Evolutionary conservation across 2,113 vertebrate genomes (phyloP).

Genomic region (Pedetes capensis): DNA sequence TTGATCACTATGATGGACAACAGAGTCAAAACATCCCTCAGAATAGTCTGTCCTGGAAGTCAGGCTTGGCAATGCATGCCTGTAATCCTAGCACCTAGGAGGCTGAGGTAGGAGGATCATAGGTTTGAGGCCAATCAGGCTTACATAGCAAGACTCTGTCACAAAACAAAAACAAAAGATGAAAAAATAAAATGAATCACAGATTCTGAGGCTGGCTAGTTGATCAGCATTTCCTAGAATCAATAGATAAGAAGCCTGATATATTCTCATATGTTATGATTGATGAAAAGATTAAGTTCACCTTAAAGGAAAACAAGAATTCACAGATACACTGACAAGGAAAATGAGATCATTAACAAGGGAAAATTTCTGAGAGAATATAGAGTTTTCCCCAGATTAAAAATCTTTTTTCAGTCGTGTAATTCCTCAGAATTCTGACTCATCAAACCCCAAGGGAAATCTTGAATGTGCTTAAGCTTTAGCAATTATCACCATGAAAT

Average conservation of each 20-base stretch:
- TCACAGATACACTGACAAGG: background rate
- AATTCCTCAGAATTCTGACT: background rate
- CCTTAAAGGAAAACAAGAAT: background rate
- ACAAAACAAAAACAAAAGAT: background rate
- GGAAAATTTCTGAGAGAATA: background rate
- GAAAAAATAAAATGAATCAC: background rate
- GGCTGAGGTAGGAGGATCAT: background rate
- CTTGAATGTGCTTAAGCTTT: slow-evolving; percentile 3
- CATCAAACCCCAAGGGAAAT: background rate
- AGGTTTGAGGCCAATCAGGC: background rate
- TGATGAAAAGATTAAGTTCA: background rate
- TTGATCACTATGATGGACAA: background rate
- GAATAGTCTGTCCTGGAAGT: background rate
- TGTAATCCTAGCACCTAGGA: background rate
- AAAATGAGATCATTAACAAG: background rate
- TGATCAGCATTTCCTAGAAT: background rate
- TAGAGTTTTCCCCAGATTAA: background rate
- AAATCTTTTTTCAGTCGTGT: background rate
- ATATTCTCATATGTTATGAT: background rate
- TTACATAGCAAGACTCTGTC: rapidly evolving
- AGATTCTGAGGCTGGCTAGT: background rate
- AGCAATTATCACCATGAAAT: slow-evolving; percentile 38
- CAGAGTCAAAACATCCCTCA: background rate
- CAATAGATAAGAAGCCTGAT: background rate
- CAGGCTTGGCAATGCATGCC: rapidly evolving